Evolutionary conservation across 2,888 invertebrate species (phyloP), one percentile per base, ranked within the genome.

Genomic region (Caenorhabditis sp.): DNA sequence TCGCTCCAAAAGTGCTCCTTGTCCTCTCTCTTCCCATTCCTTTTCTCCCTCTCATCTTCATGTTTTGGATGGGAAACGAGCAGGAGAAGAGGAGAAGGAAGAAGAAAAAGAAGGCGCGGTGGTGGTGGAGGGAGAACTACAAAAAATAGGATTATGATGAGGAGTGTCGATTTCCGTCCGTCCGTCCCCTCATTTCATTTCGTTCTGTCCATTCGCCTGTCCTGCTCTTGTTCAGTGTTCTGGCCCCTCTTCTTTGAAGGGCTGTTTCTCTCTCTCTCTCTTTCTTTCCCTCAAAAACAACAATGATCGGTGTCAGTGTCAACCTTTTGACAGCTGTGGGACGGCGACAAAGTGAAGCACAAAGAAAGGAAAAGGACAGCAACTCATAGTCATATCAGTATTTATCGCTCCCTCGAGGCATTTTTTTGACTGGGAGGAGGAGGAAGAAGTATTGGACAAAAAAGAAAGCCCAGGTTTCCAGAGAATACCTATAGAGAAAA

Each of bases 301-400:
- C 55, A 37, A 18, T 69, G 60, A 58, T 60, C 53, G 58, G 24
- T 70, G 51, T 60, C 53, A 50, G 24, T 70, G 51, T 60, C 58
- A 61, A 60, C 50, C 50, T 58, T 47, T 37, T 53, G 44, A 47
- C 47, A 47, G 47, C 47, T 47, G 26, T 60, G 22, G 70, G 61
- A 71, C 70, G 37, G 61, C 70, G 51, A 70, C 53, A 22, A 61
- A 62, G 47, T n/a, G 62, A 35, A 35, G 50, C 35, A 40, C 18
- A 2, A 32, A 28, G 53, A 55, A 67, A 32, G 58, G 11, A 51
- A 67, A 62, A 76, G 71, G 76, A 76, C 74, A 74, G 56, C 69
- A 69, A 74, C 74, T 80, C 74, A 74, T 80, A 80, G 69, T 62
- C 67, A 74, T 80, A 80, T 80, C 80, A 74, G 72, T 80, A 80